Base-by-base conservation (phyloP, 1,140 invertebrate genomes). In the Thaumatotibia leucotreta region DNA sequence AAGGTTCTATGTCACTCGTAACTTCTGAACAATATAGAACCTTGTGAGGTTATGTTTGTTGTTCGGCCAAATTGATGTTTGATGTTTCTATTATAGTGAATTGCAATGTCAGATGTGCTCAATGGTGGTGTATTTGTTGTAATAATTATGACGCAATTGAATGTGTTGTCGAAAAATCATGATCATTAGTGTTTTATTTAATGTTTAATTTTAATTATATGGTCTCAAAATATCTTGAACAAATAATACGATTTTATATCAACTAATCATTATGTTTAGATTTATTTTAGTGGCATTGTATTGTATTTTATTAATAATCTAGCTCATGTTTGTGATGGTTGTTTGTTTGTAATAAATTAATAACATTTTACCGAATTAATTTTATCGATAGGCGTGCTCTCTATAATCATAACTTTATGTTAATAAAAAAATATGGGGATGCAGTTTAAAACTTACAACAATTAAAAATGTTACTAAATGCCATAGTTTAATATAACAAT, bases 251-350 rank as follows among this genome's bases (percentile, higher is more conserved):
- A 45, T 45, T 45, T 45, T 20, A 20, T 45, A n/a, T n/a, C n/a
- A n/a, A n/a, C n/a, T n/a, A n/a, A n/a, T 45, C 17, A 45, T 5
- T 14, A 17, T 45, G 17, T 45, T 45, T 45, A 45, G 35, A 14
- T 10, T 35, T n/a, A 6, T 29, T 39, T 39, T 39, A 29, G 6
- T 14, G n/a, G 39, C 39, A 45, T 45, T 14, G 39, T 39, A 32
- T 63, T 45, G n/a, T 64, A 31, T 31, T 52, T 27, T 22, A 50
- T 0, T 54, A 54, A 29, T 39, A 39, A 27, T 58, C 17, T 65
- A 49, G 63, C 39, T 65, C 45, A 65, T 54, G 29, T 65, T 65
- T 65, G 49, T 65, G 49, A 65, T 65, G 27, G 14, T 65, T 52
- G n/a, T 32, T n/a, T 27, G 11, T 64, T 23, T 32, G 0, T 20